Conservation (phyloP, 2,113 vertebrate species). For the Grammomys surdaster region DNA sequence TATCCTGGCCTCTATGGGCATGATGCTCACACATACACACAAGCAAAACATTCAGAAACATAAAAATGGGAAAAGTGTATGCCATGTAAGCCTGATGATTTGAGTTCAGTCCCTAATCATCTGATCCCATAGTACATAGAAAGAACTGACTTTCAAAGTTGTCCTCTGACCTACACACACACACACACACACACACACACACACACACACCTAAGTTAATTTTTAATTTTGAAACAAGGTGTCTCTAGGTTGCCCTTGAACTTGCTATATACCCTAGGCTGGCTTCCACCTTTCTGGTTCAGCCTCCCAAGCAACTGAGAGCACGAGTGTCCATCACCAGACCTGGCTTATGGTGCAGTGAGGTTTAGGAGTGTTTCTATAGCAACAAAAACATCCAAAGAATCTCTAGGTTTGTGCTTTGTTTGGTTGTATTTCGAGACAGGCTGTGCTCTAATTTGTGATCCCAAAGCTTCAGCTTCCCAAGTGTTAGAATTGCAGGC, state of each 20-base stretch:
- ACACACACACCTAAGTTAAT: not conserved
- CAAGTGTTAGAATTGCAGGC: not conserved
- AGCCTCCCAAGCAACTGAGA: not conserved
- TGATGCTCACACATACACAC: not conserved
- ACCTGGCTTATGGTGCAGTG: not conserved
- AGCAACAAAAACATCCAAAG: not conserved
- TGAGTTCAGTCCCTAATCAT: not conserved
- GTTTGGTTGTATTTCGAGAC: not conserved
- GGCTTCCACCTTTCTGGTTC: not conserved
- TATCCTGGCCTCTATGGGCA: not conserved
- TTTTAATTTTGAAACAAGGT: not conserved
- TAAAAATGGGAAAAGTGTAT: not conserved
- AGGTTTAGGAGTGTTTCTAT: conserved; percentile 1
- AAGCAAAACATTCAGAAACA: not conserved
- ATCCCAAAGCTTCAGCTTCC: not conserved
- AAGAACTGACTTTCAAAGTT: not conserved
- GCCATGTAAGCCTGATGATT: not conserved
- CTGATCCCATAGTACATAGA: not conserved
- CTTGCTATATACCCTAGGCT: not conserved
- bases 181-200: not conserved
- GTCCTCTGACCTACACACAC: not conserved
- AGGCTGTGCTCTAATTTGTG: not conserved
- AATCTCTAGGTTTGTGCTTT: not conserved
- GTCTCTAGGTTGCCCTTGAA: not conserved
- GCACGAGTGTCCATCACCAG: not conserved